Evolutionary conservation across 1,140 invertebrate genomes (phyloP).

Genomic region (Pogonognathellus flavescens): DNA sequence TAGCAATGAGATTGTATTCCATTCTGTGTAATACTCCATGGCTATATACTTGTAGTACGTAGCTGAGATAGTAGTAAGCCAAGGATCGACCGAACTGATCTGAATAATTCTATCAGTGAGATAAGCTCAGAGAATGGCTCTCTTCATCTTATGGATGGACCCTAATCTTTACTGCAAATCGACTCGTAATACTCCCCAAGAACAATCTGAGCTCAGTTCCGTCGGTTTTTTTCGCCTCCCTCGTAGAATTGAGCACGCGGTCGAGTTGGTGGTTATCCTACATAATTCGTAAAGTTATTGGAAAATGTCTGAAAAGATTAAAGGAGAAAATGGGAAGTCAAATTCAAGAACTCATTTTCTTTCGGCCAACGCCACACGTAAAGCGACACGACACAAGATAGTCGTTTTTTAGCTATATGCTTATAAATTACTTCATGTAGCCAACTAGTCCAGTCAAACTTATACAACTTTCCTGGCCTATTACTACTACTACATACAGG

Average conservation of each 20-base stretch:
- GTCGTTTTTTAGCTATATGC: no score
- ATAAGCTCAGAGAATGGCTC: constrained; percentile 65
- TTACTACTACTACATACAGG: not conserved
- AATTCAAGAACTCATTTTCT: constrained; percentile 66
- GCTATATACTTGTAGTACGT: not conserved
- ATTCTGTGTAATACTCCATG: not conserved
- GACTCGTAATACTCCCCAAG: constrained; percentile 66
- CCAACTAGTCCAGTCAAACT: not conserved
- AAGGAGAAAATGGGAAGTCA: constrained; percentile 67
- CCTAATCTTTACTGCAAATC: constrained; percentile 68
- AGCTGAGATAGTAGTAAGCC: constrained; percentile 15
- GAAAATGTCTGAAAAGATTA: constrained; percentile 67
- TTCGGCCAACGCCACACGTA: constrained; percentile 38
- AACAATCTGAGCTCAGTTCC: constrained; percentile 62
- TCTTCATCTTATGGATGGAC: constrained; percentile 66
- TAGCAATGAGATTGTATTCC: not conserved
- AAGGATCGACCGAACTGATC: constrained; percentile 61
- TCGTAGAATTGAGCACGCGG: constrained; percentile 54
- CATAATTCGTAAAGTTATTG: constrained; percentile 67
- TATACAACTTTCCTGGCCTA: not conserved
- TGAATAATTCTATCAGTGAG: constrained; percentile 67
- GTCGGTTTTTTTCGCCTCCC: constrained; percentile 41
- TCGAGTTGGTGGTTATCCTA: constrained; percentile 65
- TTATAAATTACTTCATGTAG: not conserved
- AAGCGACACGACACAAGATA: not conserved